A percentile compares a stretch with the other conserved stretches of the same genome.
These are phyloP conservation scores for Drosophila pseudotalamancana DNA, from an alignment of 2,888 invertebrate genomes.

Conservation along the genomic window DNA sequence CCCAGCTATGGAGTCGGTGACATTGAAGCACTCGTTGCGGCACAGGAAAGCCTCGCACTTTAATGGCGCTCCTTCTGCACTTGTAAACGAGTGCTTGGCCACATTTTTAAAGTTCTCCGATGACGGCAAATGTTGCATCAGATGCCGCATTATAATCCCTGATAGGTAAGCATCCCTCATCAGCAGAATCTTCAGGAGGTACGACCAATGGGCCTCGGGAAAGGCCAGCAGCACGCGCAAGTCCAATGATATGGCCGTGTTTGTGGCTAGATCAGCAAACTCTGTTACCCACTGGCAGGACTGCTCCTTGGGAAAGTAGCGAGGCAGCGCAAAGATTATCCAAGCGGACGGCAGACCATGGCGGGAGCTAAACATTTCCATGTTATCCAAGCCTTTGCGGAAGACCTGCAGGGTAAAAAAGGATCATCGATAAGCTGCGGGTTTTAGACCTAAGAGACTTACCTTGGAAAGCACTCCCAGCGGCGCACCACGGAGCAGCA, in stretches of 20 bases:
- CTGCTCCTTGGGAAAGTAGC: conserved; percentile 85
- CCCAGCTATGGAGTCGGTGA: conserved; percentile 76
- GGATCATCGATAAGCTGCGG: too few relatives aligned
- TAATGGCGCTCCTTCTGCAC: conserved; percentile 63
- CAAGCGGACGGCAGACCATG: conserved; percentile 87
- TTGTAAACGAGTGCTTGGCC: conserved; percentile 83
- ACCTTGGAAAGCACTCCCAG: conserved; percentile 92
- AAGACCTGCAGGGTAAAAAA: conserved; percentile 85
- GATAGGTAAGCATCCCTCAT: conserved; percentile 89
- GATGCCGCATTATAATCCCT: conserved; percentile 86
- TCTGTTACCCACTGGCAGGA: conserved; percentile 83
- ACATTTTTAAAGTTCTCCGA: conserved; percentile 83
- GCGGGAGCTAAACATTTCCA: conserved; percentile 86
- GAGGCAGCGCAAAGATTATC: conserved; percentile 89
- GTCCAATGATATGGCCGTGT: conserved; percentile 89
- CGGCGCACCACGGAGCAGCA: conserved; percentile 90
- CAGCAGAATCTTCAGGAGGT: conserved; percentile 90
- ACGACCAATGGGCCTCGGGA: conserved; percentile 91
- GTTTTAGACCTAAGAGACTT: too few relatives aligned
- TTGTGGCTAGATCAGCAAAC: conserved; percentile 85
- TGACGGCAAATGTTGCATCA: conserved; percentile 85
- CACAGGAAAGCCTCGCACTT: conserved; percentile 90
- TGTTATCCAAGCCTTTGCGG: conserved; percentile 86
- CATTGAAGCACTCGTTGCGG: conserved; percentile 87
- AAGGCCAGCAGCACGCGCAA: conserved; percentile 89